Conservation (phyloP, 2,797 vertebrate genomes). For the Cheirogaleus major region DNA sequence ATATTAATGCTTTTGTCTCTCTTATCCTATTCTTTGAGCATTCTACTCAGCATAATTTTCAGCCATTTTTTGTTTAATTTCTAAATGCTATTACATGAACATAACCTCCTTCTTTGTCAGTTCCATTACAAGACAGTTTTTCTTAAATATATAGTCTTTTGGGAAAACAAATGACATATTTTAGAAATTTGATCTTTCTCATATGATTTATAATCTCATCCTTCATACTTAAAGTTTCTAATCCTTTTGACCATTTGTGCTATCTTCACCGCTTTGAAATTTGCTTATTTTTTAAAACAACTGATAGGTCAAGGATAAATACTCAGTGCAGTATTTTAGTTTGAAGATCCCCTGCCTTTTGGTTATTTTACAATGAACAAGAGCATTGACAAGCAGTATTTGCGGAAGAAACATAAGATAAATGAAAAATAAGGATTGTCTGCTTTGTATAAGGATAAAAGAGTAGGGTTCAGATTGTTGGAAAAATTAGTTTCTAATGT, state of each 20-base stretch:
- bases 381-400: neutral
- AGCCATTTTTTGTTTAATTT: slow-evolving; percentile 49
- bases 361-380: slow-evolving; percentile 27
- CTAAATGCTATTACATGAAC: slow-evolving; percentile 53
- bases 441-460: slow-evolving; percentile 15
- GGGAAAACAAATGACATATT: slow-evolving; percentile 45
- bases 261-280: slow-evolving; percentile 44
- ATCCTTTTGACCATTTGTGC: slow-evolving; percentile 51
- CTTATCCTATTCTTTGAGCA: neutral
- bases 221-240: slow-evolving; percentile 39
- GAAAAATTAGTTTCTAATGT: neutral
- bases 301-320: neutral
- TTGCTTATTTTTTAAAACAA: slow-evolving; percentile 15
- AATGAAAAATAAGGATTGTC: slow-evolving; percentile 22
- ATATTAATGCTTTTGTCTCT: slow-evolving; percentile 8
- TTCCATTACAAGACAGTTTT: slow-evolving; percentile 51
- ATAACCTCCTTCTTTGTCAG: neutral
- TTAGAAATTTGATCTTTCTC: slow-evolving; percentile 60
- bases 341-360: slow-evolving; percentile 16
- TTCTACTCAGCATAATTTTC: slow-evolving; percentile 19
- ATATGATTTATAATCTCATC: slow-evolving; percentile 41
- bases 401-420: slow-evolving; percentile 41
- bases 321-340: slow-evolving; percentile 40
- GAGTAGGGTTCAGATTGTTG: neutral
- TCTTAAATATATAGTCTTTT: slow-evolving; percentile 43